These are phyloP conservation scores for Linyphia triangularis DNA, from an alignment of 2,888 invertebrate genomes.

Conservation along the genomic window DNA sequence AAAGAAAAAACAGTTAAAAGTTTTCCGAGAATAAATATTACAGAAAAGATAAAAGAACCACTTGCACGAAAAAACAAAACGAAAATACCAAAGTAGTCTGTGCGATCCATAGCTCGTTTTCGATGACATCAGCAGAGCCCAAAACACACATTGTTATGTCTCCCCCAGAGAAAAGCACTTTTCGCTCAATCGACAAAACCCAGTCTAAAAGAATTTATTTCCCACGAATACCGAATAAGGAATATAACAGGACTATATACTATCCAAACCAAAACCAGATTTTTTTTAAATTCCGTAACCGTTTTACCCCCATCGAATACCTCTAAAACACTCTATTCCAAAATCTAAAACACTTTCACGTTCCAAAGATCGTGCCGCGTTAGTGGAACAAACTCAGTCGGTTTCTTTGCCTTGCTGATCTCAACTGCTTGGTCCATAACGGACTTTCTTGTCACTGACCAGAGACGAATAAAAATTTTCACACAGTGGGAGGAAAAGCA, in stretches of 20 bases:
- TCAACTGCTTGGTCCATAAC: conserved; percentile 4
- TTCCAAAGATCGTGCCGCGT: not conserved
- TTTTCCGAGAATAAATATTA: too few relatives aligned
- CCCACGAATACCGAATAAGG: not conserved
- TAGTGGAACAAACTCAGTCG: not conserved
- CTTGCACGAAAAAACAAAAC: too few relatives aligned
- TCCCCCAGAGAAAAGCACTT: not conserved
- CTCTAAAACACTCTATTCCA: not conserved
- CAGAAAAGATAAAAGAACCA: too few relatives aligned
- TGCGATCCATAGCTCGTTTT: too few relatives aligned
- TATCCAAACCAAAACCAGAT: not conserved
- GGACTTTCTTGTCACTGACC: conserved; percentile 14
- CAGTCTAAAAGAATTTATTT: not conserved
- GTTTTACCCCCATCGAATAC: not conserved
- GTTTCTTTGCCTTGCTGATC: not conserved
- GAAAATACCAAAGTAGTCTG: too few relatives aligned
- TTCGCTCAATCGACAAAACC: not conserved
- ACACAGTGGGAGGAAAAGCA: not conserved
- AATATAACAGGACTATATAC: not conserved
- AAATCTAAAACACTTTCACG: not conserved
- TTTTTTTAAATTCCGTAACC: not conserved
- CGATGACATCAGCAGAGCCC: too few relatives aligned
- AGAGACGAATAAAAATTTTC: conserved; percentile 21
- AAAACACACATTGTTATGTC: not conserved
- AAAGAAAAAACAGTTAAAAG: too few relatives aligned